Evolutionary conservation across 92 coral and sea anemone species (phyloP).

Genomic region (Porites rus): DNA sequence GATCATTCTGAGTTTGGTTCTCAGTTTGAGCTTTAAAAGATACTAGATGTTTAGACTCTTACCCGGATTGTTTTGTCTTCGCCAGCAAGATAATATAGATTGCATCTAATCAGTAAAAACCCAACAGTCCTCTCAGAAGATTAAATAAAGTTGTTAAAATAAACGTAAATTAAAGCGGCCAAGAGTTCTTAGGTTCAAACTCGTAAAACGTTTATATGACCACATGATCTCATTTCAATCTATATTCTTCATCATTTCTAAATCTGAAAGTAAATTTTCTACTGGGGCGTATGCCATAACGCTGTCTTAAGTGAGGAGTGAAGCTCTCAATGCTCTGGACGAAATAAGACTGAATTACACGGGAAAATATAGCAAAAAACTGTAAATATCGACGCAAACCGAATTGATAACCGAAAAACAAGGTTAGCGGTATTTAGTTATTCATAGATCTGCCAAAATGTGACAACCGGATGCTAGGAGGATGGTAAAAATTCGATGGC

Average conservation of each 20-base stretch:
- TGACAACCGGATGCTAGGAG: not conserved
- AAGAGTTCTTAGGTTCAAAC: not conserved
- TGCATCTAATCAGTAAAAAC: not conserved
- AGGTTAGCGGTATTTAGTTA: not conserved
- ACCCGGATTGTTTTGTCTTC: not conserved
- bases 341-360: not conserved
- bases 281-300: conserved; percentile 32
- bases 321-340: not conserved
- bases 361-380: not conserved
- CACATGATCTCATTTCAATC: conserved; percentile 37
- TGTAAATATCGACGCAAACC: not conserved
- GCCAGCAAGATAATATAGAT: not conserved
- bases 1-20: not conserved
- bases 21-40: not conserved
- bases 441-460: not conserved
- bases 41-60: not conserved
- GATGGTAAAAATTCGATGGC: not conserved
- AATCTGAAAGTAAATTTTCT: conserved; percentile 30
- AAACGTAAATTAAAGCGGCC: not conserved
- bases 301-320: not conserved
- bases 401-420: not conserved
- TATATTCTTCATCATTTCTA: conserved; percentile 55
- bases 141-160: too few species aligned
- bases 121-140: not conserved
- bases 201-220: conserved; percentile 29